Evolutionary conservation across 2,888 invertebrate species (phyloP), one percentile per base, ranked within the genome.

Genomic region (Ptychoptera albimana): DNA sequence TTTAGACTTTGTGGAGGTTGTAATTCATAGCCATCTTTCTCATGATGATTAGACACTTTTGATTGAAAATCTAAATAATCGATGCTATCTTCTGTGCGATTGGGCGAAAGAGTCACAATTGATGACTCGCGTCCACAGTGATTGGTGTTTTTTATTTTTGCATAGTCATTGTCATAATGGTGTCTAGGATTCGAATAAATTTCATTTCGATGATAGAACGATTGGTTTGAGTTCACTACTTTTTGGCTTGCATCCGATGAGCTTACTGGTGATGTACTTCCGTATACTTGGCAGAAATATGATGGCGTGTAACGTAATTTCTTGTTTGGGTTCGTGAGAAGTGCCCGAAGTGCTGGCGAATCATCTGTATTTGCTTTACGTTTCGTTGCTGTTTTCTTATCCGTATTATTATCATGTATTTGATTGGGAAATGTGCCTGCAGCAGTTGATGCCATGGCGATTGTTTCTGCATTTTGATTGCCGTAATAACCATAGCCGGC

Each of bases 301-400:
- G 62, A 59, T 8, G 65, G 60, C 6, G 57, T 55, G 44, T 64
- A 61, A 47, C 61, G 60, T 2, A 60, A 50, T 46, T 62, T 65
- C 51, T 61, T 61, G 1, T 54, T 55, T 12, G 66, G 66, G 52
- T 63, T 62, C 4, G 70, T 71, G 45, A 79, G 60, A 42, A 78
- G 56, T 1, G 77, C 73, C 50, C 78, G 67, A 14, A 79, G 57
- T 37, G 75, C 75, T 11, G 75, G 70, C 12, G 70, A 72, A 54
- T 71, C 71, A 4, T 68, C 63, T 42, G 29, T 11, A 31, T n/a
- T 11, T 43, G 37, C 15, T 23, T 23, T 23, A 5, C 23, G 23
- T 23, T 23, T 23, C 23, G 23, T 46, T 37, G 29, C 5, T 11
- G 41, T 11, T 37, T 32, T 14, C 13, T 40, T 43, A 40, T 36